Evolutionary conservation across 2,888 invertebrate genomes (phyloP).

Genomic region (Rhagophthalmus giganteus): DNA sequence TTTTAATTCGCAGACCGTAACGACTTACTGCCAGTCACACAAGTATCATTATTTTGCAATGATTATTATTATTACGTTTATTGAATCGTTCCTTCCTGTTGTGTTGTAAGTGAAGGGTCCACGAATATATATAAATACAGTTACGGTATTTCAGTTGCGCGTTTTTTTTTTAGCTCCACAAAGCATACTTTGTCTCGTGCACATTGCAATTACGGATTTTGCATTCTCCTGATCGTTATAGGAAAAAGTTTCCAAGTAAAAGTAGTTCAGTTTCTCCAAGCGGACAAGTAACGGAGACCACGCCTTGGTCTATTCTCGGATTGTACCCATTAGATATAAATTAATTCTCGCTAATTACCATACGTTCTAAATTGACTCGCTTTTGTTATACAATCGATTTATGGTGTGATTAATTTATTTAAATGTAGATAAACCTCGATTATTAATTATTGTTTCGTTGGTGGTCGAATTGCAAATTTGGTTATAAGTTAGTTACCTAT

Average conservation of each 20-base stretch:
- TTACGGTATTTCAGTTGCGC: not conserved
- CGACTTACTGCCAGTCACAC: slow-evolving; percentile 3
- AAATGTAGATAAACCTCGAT: no score
- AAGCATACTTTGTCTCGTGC: not conserved
- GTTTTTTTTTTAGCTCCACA: not conserved
- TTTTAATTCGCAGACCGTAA: no score
- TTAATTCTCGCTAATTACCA: slow-evolving; percentile 2
- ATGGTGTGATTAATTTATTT: no score
- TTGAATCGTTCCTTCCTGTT: not conserved
- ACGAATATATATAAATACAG: not conserved
- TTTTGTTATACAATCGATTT: not conserved
- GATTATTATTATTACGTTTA: no score
- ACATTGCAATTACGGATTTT: slow-evolving; percentile 1
- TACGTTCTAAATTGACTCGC: not conserved
- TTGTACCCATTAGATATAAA: not conserved
- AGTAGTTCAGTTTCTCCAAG: slow-evolving; percentile 35
- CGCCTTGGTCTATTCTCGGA: slow-evolving; percentile 22
- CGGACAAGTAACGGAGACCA: slow-evolving; percentile 12
- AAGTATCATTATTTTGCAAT: slow-evolving; percentile 3
- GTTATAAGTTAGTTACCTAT: no score
- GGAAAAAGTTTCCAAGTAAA: slow-evolving; percentile 24
- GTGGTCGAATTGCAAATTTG: no score
- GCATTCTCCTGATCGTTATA: slow-evolving; percentile 9
- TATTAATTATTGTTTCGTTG: no score
- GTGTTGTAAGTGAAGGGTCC: slow-evolving; percentile 3